Base-by-base conservation (phyloP, 2,797 vertebrate genomes). In the Characodon lateralis region DNA sequence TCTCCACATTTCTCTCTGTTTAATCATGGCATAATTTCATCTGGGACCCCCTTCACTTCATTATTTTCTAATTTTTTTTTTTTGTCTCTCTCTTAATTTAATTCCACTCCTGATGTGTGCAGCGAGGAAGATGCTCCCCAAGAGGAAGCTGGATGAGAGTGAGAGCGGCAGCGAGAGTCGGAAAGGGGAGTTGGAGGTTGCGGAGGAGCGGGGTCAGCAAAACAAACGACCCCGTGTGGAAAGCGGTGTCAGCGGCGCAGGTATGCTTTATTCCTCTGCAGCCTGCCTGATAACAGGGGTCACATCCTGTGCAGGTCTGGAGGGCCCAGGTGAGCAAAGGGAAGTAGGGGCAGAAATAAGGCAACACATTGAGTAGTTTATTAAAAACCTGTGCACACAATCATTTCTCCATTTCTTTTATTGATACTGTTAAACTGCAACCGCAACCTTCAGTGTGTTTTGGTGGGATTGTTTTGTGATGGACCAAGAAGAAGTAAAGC, bases 111-210 rank as follows among this genome's bases (percentile, higher is more conserved):
- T 73, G 74, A 43, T 26, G 16, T 86, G 51, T 75, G 69, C 85
- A 98, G 97, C 97, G 22, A 96, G 97, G 83, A 98, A 98, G 87
- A 96, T 96, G 91, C 91, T 98, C 72, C 95, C 96, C 0, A 98
- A 97, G 91, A 95, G 96, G 84, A 96, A 96, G 84, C 89, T 96
- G 13, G 88, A 94, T 0, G 91, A 95, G 28, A 87, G 77, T 81
- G 61, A 76, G 71, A 83, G 90, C 53, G 59, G 84, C 83, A 77
- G 77, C 0, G 94, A 93, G 81, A 85, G 75, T 72, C 84, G 58
- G 74, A 92, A 86, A 43, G 93, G 92, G 1, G 92, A 89, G n/a
- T 73, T 78, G 0, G 89, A 90, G 55, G 84, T 51, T 48, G 78
- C 79, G 24, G 85, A 91, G 83, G 84, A 83, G 78, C 35, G 72